A percentile compares a stretch with the other conserved stretches of the same genome.
Conservation (phyloP, 1,140 invertebrate species). For the Phymastichus coffea region DNA sequence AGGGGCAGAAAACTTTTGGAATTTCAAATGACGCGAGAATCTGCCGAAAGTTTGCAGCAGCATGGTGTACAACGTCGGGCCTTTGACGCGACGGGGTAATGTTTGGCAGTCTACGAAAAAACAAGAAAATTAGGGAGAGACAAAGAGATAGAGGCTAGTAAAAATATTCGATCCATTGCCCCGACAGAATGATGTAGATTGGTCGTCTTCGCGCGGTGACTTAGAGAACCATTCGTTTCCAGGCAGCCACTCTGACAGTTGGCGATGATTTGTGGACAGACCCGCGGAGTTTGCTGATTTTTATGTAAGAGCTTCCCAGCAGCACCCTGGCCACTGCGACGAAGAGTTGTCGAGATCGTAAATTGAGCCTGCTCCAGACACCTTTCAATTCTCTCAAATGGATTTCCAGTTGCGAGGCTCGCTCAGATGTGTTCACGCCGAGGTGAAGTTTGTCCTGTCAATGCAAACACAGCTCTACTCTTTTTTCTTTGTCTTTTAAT, state of each 20-base stretch:
- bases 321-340: conserved; percentile 41
- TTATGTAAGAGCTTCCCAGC: conserved; percentile 47
- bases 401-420: conserved; percentile 11
- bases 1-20: conserved; percentile 43
- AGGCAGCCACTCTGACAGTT: conserved; percentile 32
- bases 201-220: conserved; percentile 36
- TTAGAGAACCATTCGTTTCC: conserved; percentile 29
- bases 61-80: conserved; percentile 1
- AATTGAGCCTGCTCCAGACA: conserved; percentile 40
- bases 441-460: no score
- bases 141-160: neutral
- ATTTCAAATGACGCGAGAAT: conserved; percentile 42
- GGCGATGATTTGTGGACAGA: conserved; percentile 52
- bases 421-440: no score
- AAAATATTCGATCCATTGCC: conserved; percentile 50
- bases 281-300: conserved; percentile 49
- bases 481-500: no score
- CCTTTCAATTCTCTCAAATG: conserved; percentile 16
- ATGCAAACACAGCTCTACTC: no score
- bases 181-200: conserved; percentile 53
- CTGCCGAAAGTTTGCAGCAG: no score
- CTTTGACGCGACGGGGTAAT: conserved; percentile 27
- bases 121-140: conserved; percentile 10
- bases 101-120: neutral
- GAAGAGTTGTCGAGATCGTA: conserved; percentile 51